These are phyloP conservation scores for Vulpes lagopus DNA, from an alignment of 2,113 vertebrate genomes.

Conservation along the genomic window DNA sequence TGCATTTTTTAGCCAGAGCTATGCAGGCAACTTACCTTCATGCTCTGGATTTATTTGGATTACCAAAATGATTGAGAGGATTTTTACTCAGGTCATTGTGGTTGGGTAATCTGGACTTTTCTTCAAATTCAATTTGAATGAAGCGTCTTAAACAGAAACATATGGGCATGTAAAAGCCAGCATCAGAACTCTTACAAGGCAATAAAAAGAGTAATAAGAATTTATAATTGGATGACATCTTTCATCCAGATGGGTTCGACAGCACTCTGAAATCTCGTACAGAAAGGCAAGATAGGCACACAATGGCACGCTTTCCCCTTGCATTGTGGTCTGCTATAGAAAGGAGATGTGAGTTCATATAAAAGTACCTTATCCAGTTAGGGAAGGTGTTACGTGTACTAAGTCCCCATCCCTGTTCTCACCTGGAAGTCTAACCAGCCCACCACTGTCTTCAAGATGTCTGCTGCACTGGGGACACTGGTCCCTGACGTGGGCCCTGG, in stretches of 20 bases:
- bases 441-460: neutral
- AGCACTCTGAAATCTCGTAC: neutral
- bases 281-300: neutral
- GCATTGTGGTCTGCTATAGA: neutral
- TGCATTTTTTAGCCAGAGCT: neutral
- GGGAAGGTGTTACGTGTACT: accelerated
- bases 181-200: constrained; percentile 13
- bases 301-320: accelerated
- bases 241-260: constrained; percentile 47
- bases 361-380: neutral
- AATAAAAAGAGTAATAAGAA: constrained; percentile 49
- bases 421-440: accelerated
- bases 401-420: accelerated
- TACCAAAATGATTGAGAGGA: neutral
- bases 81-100: neutral
- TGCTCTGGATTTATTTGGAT: neutral
- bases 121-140: constrained; percentile 55
- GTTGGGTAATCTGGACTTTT: constrained; percentile 32
- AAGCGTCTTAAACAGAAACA: constrained; percentile 62
- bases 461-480: accelerated
- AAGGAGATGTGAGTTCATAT: neutral
- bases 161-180: neutral
- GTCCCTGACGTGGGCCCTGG: accelerated
- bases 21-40: neutral
- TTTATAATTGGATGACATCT: constrained; percentile 61